phyloP scores from a whole-genome alignment of 2,797 vertebrate species.

The Atherinosoma microstoma region DNA sequence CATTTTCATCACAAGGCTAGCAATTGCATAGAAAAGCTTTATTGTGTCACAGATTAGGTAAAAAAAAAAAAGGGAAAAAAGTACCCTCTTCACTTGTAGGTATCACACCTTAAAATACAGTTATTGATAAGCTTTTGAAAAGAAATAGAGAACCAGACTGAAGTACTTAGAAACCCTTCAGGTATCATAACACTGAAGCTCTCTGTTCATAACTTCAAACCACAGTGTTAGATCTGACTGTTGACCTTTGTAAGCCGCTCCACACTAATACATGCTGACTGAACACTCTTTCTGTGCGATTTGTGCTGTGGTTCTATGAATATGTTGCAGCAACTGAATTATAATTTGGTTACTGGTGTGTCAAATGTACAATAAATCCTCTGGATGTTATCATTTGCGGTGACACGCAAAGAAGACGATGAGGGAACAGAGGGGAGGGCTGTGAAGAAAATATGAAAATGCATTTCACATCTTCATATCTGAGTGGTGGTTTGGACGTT shows the following conservation, averaged over 20 bases:
- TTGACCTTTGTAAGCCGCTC: constrained; percentile 68
- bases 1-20: no score
- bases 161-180: constrained; percentile 19
- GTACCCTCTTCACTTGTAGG: background rate
- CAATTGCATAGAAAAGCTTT: no score
- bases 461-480: constrained; percentile 82
- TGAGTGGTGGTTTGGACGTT: constrained; percentile 70
- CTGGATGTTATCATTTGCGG: constrained; percentile 82
- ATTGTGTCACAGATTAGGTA: no score
- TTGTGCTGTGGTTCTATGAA: constrained; percentile 65
- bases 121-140: background rate
- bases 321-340: constrained; percentile 72
- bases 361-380: constrained; percentile 84
- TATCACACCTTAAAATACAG: background rate
- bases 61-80: background rate
- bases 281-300: constrained; percentile 50
- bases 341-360: constrained; percentile 82
- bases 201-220: constrained; percentile 49
- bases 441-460: constrained; percentile 74
- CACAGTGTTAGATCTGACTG: constrained; percentile 52
- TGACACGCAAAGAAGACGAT: constrained; percentile 63
- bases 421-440: constrained; percentile 14
- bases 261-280: constrained; percentile 52
- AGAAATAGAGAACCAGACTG: background rate
- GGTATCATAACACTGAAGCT: constrained; percentile 30